Evolutionary conservation across 2,888 invertebrate genomes (phyloP).

Genomic region (Gryllus longicercus): DNA sequence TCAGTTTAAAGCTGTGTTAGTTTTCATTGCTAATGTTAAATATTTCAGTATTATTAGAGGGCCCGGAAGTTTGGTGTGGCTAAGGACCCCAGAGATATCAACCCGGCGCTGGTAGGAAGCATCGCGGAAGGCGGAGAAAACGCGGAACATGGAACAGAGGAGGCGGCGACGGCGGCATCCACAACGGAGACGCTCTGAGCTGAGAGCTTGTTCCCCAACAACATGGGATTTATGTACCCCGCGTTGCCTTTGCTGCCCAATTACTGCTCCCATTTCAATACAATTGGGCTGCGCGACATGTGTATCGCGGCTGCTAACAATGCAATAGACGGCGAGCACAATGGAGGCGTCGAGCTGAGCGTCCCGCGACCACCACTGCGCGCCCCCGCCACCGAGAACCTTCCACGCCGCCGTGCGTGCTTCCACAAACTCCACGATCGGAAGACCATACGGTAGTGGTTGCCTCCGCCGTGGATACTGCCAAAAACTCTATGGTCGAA

Average conservation of each 20-base stretch:
- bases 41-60: too few species aligned
- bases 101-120: too few species aligned
- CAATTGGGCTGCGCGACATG: slow-evolving; percentile 1
- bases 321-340: background rate
- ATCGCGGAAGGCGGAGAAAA: background rate
- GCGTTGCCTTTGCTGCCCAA: background rate
- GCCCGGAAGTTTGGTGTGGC: too few species aligned
- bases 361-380: background rate
- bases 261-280: slow-evolving; percentile 17
- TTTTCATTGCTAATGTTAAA: too few species aligned
- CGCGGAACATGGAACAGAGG: background rate
- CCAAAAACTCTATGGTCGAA: too few species aligned
- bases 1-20: too few species aligned
- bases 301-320: background rate
- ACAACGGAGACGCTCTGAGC: background rate
- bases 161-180: background rate
- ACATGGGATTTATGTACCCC: background rate
- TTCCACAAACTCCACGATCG: too few species aligned
- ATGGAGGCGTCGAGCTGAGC: background rate
- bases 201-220: background rate
- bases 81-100: too few species aligned
- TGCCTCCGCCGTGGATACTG: too few species aligned
- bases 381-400: background rate
- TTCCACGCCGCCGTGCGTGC: too few species aligned
- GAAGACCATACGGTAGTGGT: too few species aligned